A percentile compares a stretch with the other conserved stretches of the same genome.
These are phyloP conservation scores for Lichenostomus cassidix DNA, from an alignment of 2,113 vertebrate genomes.

Conservation along the genomic window DNA sequence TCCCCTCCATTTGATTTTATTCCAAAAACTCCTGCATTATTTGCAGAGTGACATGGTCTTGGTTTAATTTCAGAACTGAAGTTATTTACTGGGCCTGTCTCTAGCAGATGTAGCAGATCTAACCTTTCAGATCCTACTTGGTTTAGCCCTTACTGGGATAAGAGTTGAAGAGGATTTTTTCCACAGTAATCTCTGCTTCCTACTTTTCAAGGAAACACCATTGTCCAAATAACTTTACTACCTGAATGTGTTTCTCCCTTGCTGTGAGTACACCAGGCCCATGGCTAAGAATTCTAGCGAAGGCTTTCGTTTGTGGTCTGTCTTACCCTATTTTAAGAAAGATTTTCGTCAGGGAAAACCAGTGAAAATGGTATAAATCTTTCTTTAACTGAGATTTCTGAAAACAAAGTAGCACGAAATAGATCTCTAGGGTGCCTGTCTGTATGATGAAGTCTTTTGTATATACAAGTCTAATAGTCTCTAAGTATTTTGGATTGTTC, in stretches of 20 bases:
- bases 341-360: not conserved
- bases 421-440: not conserved
- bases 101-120: not conserved
- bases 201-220: not conserved
- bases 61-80: not conserved
- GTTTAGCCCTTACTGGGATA: not conserved
- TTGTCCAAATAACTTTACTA: not conserved
- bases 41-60: not conserved
- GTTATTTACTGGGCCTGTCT: not conserved
- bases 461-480: not conserved
- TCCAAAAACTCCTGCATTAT: not conserved
- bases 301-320: not conserved
- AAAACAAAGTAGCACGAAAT: not conserved
- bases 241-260: not conserved
- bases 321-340: not conserved
- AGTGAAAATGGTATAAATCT: not conserved
- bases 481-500: not conserved
- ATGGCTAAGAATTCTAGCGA: not conserved
- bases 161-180: not conserved
- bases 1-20: fast-evolving
- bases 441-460: not conserved
- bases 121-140: not conserved
- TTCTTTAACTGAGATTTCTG: not conserved
- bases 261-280: not conserved
- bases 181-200: not conserved